A percentile compares a stretch with the other conserved stretches of the same genome.
Conservation (phyloP, 2,113 vertebrate species). For the Apodemus speciosus region DNA sequence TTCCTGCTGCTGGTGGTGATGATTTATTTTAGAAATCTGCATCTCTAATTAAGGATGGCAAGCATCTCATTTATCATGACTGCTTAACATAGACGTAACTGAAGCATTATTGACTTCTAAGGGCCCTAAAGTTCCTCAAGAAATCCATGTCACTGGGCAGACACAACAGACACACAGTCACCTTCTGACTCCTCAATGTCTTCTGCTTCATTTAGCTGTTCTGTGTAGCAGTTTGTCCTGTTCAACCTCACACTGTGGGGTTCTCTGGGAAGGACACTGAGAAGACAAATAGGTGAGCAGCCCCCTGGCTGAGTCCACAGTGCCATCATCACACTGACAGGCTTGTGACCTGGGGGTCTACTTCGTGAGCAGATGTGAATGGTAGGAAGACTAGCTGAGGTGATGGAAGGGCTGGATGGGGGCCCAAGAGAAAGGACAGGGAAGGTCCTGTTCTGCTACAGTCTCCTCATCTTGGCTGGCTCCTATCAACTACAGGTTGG, state of each 20-base stretch:
- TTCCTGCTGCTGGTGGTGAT: neutral
- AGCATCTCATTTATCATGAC: slow-evolving; percentile 44
- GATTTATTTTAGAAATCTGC: slow-evolving; percentile 54
- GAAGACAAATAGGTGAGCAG: neutral
- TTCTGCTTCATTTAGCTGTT: neutral
- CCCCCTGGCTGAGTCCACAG: too few species aligned
- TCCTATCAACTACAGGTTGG: neutral
- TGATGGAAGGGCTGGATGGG: neutral
- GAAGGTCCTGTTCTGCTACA: neutral
- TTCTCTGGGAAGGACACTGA: neutral
- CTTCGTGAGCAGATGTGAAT: neutral
- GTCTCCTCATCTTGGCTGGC: neutral
- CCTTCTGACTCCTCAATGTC: neutral
- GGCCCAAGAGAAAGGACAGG: neutral
- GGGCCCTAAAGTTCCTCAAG: neutral
- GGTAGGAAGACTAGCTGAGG: too few species aligned
- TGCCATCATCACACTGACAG: neutral
- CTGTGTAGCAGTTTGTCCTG: neutral
- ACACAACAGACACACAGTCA: neutral
- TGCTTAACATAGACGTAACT: neutral
- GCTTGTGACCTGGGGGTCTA: neutral
- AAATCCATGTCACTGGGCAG: neutral
- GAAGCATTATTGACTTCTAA: neutral
- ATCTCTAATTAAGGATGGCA: slow-evolving; percentile 60
- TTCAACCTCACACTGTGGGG: neutral